Evolutionary conservation across 2,113 vertebrate species (phyloP).

Genomic region (Sus scrofa): T2T-Sscrofa CM000828.6:52755501-52756000

Average conservation of each 20-base stretch:
- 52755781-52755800: background rate
- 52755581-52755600: constrained; percentile 16
- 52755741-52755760: constrained; percentile 22
- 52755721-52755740: background rate
- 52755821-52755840: constrained; percentile 17
- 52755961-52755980: background rate
- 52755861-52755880: constrained; percentile 13
- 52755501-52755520: background rate
- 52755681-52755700: constrained; percentile 43
- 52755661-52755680: background rate
- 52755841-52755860: background rate
- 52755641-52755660: constrained; percentile 11
- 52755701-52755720: background rate
- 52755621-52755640: constrained; percentile 40
- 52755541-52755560: background rate
- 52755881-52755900: constrained; percentile 5
- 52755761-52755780: constrained; percentile 27
- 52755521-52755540: constrained; percentile 24
- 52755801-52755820: background rate
- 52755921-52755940: background rate
- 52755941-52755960: background rate
- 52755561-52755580: constrained; percentile 20
- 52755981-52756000: background rate
- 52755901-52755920: background rate
- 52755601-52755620: constrained; percentile 24